phyloP scores from a whole-genome alignment of 1,140 invertebrate genomes.

The Lanistes nyassanus region DNA sequence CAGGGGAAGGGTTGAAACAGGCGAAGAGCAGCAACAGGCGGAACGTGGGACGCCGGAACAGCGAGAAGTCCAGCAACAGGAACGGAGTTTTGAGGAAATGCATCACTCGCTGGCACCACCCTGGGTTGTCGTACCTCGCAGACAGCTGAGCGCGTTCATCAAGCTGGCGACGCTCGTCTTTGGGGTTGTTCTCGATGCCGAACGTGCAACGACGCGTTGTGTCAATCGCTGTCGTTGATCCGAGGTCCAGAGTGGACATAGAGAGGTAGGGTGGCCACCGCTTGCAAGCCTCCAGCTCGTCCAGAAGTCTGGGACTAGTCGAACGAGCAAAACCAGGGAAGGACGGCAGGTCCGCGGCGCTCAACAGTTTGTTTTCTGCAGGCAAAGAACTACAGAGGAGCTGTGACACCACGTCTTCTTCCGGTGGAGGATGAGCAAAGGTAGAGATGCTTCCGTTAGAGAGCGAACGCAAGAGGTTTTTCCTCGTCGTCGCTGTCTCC shows the following conservation, averaged over 20 bases:
- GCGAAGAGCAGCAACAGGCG: conserved; percentile 5
- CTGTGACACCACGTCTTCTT: too few relatives aligned
- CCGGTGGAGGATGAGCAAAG: too few relatives aligned
- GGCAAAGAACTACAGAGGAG: too few relatives aligned
- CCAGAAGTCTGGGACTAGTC: not conserved
- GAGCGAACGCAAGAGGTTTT: too few relatives aligned
- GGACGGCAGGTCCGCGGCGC: too few relatives aligned
- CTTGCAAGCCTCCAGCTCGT: not conserved
- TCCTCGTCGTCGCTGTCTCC: too few relatives aligned
- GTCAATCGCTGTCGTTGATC: not conserved
- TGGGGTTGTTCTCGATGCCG: not conserved
- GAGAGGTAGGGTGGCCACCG: conserved; percentile 11
- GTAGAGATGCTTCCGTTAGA: too few relatives aligned
- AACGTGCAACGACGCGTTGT: not conserved
- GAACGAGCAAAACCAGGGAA: not conserved
- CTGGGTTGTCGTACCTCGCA: not conserved
- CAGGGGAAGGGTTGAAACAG: not conserved
- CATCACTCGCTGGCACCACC: not conserved
- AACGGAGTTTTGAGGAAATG: not conserved
- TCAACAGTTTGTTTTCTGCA: too few relatives aligned
- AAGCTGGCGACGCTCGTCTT: not conserved
- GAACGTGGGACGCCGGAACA: conserved; percentile 8
- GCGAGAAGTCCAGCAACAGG: conserved; percentile 15
- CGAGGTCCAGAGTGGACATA: conserved; percentile 14
- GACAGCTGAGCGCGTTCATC: not conserved